Evolutionary conservation across 2,888 invertebrate species (phyloP), one percentile per base, ranked within the genome.

Genomic region (Cantharis nigra): DNA sequence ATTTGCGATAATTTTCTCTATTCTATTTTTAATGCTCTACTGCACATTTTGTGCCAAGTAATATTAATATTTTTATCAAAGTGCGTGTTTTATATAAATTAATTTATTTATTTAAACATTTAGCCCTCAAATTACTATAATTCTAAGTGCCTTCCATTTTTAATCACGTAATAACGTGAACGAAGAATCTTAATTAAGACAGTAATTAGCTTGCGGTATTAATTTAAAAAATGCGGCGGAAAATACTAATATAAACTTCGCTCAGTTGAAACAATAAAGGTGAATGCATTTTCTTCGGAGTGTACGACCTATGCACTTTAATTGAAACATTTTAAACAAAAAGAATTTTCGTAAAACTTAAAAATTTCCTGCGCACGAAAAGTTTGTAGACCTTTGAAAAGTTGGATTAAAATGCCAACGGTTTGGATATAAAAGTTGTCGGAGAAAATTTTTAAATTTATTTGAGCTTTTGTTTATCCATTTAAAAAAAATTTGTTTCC

Each of bases 1-100:
- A 71, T 28, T 28, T 63, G 10, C 20, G 9, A 23, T 63, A 70
- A 70, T 70, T 70, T 70, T 70, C 23, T 23, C 9, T 3, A n/a
- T 23, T 63, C 71, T 71, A 71, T 71, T 71, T 71, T 63, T 63
- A 71, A 23, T 13, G 23, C 16, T 16, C 3, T 26, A 28, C 63
- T 16, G 26, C 63, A 71, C 63, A 71, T 14, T 71, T n/a, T 26
- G 71, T 71, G 71, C 71, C 71, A 71, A 71, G 63, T 63, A 63
- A 63, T 63, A 63, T 71, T 63, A 71, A 70, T 23, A 49, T 20
- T 71, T 18, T 63, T 70, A 11, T 23, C 23, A 62, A n/a, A 9
- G 14, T 71, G 16, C 16, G 18, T 62, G 23, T 70, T 26, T 49
- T 49, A 49, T 49, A 49, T 13, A 70, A 33, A 70, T 18, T 70